Evolutionary conservation across 2,888 invertebrate species (phyloP), one percentile per base, ranked within the genome.

Genomic region (Drosophila macrospina): DNA sequence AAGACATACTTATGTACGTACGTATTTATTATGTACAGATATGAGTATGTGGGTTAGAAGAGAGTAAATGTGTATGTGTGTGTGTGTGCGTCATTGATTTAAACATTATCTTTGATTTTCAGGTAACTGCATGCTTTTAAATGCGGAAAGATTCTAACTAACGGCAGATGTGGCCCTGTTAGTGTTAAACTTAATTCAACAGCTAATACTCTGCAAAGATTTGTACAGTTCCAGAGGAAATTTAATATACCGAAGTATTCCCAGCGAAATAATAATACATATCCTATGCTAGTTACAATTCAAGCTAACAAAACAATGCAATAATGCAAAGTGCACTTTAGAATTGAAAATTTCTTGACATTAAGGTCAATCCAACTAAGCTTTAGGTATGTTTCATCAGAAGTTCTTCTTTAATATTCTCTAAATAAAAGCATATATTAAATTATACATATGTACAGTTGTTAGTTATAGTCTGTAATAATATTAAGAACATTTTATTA

Each of bases 31-130:
- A 20, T 15, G 24, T n/a, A 0, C 10, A n/a, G 24, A 39, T 45
- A 30, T 47, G 8, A 6, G 0, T 28, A 80, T 78, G 83, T 86
- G 80, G 84, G 74, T 71, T 80, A 78, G 48, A 59, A 54, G 57
- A 45, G 36, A 32, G 11, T 7, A 13, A 15, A 15, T 47, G 42
- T 34, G 41, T 64, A 56, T 68, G 54, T 74, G 56, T 57, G 63
- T 65, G 71, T 47, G 56, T 51, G 42, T 73, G 51, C 15, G 56
- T 77, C 78, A 83, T 63, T 66, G 63, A 65, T 45, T 75, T 20
- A 39, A 65, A 55, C 26, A 45, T 36, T 50, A 37, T 28, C 15
- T 63, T 34, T 61, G 59, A 70, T 69, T 68, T 64, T 45, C 48
- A 68, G 50, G 56, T 60, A 5, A 54, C 24, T 30, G n/a, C 28